These are phyloP conservation scores for Helobdella robusta DNA, from an alignment of 2,888 invertebrate genomes.

Conservation along the genomic window DNA sequence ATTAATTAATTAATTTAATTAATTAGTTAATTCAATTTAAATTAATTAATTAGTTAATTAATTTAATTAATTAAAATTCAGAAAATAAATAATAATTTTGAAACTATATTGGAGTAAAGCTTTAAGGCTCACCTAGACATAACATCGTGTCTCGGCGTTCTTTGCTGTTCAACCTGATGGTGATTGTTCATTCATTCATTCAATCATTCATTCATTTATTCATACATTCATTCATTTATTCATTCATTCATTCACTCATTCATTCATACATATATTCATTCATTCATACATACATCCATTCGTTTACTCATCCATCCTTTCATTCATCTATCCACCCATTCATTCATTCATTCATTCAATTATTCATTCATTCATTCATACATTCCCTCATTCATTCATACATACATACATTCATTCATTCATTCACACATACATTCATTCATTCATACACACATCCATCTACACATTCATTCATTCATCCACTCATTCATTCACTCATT, in stretches of 20 bases:
- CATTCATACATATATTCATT: not conserved
- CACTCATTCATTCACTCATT: not conserved
- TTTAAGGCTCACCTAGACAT: not conserved
- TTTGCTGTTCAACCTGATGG: conserved; percentile 22
- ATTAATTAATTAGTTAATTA: not conserved
- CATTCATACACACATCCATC: not conserved
- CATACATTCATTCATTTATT: not conserved
- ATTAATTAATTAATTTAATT: not conserved
- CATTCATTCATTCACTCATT: not conserved
- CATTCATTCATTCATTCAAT: conserved; percentile 33
- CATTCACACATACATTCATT: not conserved
- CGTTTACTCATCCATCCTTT: too few species aligned
- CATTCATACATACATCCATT: too few species aligned
- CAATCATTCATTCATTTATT: not conserved
- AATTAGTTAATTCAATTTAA: not conserved
- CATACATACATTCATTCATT: not conserved
- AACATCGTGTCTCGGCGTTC: conserved; percentile 23
- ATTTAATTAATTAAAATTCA: not conserved
- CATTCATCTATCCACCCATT: too few species aligned
- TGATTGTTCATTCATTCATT: not conserved
- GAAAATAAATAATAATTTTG: not conserved
- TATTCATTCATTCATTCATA: not conserved
- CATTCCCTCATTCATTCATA: not conserved
- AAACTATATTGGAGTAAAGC: not conserved
- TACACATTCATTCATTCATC: not conserved